These are phyloP conservation scores for Keiferia lycopersicella DNA, from an alignment of 2,888 invertebrate species.

Conservation along the genomic window DNA sequence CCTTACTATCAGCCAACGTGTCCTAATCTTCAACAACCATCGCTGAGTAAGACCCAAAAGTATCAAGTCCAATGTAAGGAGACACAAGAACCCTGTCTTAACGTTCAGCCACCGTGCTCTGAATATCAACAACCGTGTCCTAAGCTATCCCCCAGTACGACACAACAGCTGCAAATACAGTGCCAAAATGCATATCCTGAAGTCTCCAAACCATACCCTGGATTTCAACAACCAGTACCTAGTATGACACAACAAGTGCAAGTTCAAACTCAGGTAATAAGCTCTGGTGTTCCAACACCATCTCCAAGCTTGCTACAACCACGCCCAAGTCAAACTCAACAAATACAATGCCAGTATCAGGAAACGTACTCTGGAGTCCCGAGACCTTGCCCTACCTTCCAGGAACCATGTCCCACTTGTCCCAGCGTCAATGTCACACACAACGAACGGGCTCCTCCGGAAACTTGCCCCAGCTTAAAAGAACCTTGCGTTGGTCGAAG, in stretches of 20 bases:
- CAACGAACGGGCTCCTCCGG: no score
- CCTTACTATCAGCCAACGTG: not conserved
- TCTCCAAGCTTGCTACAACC: not conserved
- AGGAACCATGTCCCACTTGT: not conserved
- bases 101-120: no score
- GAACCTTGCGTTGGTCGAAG: conserved; percentile 2
- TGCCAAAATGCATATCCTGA: not conserved
- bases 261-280: not conserved
- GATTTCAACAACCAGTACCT: not conserved
- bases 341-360: not conserved
- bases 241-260: not conserved
- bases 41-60: not conserved
- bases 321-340: not conserved
- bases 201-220: not conserved
- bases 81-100: not conserved
- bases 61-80: no score
- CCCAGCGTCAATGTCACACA: no score
- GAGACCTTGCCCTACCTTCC: not conserved
- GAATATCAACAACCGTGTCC: not conserved
- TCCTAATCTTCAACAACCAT: conserved; percentile 1
- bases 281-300: not conserved
- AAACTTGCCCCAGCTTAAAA: not conserved
- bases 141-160: not conserved
- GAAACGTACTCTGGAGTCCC: not conserved
- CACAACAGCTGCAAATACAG: not conserved